Evolutionary conservation across 2,113 vertebrate species (phyloP), one percentile per base, ranked within the genome.

Genomic region (Misgurnus mizolepis): DNA sequence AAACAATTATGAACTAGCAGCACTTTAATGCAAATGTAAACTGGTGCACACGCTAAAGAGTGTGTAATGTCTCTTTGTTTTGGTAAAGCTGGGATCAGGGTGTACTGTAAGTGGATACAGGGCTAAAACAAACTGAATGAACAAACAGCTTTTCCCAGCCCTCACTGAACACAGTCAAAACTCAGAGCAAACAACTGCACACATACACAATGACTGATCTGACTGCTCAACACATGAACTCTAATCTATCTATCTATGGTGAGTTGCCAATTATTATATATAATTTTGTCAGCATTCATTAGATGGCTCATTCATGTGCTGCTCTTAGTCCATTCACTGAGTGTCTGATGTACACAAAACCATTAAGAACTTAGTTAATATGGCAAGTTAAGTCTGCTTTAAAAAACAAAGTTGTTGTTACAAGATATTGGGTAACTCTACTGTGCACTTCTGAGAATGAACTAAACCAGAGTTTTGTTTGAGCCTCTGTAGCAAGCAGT

Each of bases 111-210:
- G 82, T 71, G 67, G 85, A 88, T 66, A 49, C 12, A 47, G 56
- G 58, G 17, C 58, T 62, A 47, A 75, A 64, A 75, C 58, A 64
- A 75, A 75, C 18, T 14, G 64, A 78, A 80, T 66, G 60, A 77
- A 87, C 72, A 86, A 90, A 89, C 82, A 84, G 79, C 84, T 84
- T 86, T 77, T 45, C 80, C 78, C 79, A 76, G 65, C 78, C 84
- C 81, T 77, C 56, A 67, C 68, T 55, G 61, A 84, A 80, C 72
- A 72, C 71, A 73, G n/a, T 70, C 17, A 67, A 60, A 75, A 67
- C 80, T 85, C 47, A 85, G 85, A 73, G 83, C 17, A 66, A 40
- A 47, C 49, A 67, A 47, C 40, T 27, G 27, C 6, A 58, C 1
- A 45, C 17, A 65, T 14, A 60, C 49, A 39, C 9, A 72, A 34